Evolutionary conservation across 1,140 invertebrate genomes (phyloP).

Genomic region (Drosophila pallidifrons): DNA sequence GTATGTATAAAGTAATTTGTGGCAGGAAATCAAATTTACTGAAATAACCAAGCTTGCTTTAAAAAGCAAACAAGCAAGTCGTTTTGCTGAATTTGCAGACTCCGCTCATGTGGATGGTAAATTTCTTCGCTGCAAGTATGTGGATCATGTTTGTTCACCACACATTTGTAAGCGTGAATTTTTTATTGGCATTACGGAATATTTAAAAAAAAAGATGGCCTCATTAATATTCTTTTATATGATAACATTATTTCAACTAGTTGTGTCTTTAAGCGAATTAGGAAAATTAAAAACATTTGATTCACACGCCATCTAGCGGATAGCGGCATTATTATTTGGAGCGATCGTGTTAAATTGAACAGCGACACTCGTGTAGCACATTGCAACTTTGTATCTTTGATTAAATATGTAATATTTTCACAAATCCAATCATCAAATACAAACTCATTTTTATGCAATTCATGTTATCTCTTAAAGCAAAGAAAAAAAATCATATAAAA

Average conservation of each 20-base stretch:
- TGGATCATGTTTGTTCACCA: constrained; percentile 25
- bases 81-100: constrained; percentile 37
- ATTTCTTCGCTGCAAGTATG: constrained; percentile 28
- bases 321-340: neutral
- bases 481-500: neutral
- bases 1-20: too few species aligned
- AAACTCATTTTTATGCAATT: too few species aligned
- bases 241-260: too few species aligned
- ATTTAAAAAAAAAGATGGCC: too few species aligned
- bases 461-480: too few species aligned
- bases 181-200: too few species aligned
- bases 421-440: neutral
- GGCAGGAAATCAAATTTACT: too few species aligned
- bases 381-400: too few species aligned
- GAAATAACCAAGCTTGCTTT: too few species aligned
- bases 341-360: neutral
- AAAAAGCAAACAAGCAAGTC: neutral
- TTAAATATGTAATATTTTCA: too few species aligned
- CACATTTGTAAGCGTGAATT: neutral
- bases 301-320: neutral
- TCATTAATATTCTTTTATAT: too few species aligned
- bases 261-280: too few species aligned
- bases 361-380: neutral
- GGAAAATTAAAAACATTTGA: neutral
- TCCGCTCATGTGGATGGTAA: constrained; percentile 39